Evolutionary conservation across 2,113 vertebrate genomes (phyloP).

Genomic region (Neoarius graeffei): DNA sequence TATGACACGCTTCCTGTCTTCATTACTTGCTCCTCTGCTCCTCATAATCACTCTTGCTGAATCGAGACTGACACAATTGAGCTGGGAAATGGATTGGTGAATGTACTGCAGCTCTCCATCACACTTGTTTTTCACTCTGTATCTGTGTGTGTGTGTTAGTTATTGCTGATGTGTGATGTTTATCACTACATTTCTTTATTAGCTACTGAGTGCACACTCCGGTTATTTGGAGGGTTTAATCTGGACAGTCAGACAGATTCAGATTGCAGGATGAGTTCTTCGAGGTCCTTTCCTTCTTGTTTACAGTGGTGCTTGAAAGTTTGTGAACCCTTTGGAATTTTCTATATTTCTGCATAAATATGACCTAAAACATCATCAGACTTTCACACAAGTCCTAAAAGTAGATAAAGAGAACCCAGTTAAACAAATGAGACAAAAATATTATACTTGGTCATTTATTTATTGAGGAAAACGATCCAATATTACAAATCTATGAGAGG

Average conservation of each 20-base stretch:
- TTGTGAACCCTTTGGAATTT: no score
- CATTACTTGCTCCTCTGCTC: conserved; percentile 37
- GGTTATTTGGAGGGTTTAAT: not conserved
- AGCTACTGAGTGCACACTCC: not conserved
- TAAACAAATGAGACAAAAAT: no score
- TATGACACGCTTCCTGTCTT: conserved; percentile 8
- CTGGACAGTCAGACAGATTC: not conserved
- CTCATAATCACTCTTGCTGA: conserved; percentile 40
- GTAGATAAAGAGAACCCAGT: no score
- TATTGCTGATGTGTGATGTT: conserved; percentile 20
- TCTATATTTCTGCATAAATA: no score
- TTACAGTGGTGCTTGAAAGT: no score
- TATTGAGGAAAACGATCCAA: no score
- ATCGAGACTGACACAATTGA: conserved; percentile 43
- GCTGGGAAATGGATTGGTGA: conserved; percentile 46
- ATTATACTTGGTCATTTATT: no score
- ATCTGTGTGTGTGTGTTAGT: conserved; percentile 7
- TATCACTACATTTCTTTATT: not conserved
- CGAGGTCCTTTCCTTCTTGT: not conserved
- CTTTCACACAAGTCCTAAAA: no score
- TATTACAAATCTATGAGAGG: no score
- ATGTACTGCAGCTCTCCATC: conserved; percentile 36
- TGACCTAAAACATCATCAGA: no score
- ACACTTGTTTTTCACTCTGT: conserved; percentile 16
- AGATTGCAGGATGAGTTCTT: not conserved